Evolutionary conservation across 2,888 invertebrate species (phyloP), one percentile per base, ranked within the genome.

Genomic region (Meta bourneti): DNA sequence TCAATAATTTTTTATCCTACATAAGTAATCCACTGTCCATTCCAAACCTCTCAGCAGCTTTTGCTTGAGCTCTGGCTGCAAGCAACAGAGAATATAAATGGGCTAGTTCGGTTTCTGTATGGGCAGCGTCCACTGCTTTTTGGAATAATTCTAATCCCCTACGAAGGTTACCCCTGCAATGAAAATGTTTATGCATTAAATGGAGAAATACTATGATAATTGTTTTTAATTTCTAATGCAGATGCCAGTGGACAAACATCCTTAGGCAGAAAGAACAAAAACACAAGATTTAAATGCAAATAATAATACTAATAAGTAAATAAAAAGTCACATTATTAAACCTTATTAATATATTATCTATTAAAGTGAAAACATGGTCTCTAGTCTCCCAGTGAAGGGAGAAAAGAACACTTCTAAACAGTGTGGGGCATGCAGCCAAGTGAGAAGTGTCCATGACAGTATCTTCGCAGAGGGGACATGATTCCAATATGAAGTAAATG

Each of bases 81-180:
- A 98, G 97, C 94, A 97, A 96, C 93, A 99, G 95, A 2, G 98
- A 97, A 95, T 97, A 98, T 94, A 99, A 96, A 95, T 99, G 98
- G 52, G 97, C 96, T 96, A 99, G 96, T 95, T 99, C 99, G 94
- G 97, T 96, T 95, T 97, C 97, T 19, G 98, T 98, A 95, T 98
- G 97, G 75, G 98, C 97, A 93, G 98, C 95, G 89, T 96, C 96
- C 93, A 99, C 96, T 69, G 99, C 98, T 95, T 97, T 97, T 94
- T 98, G 97, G 95, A 99, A 98, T 90, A 98, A 95, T 93, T 97
- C 97, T 93, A 98, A 96, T 4, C 98, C 98, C 94, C 96, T 96
- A 90, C 96, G 96, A 93, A 98, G 95, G 95, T 98, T 97, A 78
- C 98, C 98, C 94, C 98, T 98, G 96, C 93, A 96, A 96, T 48